Conservation (phyloP, 1,140 invertebrate genomes). For the Hylyphantes graminicola region DNA sequence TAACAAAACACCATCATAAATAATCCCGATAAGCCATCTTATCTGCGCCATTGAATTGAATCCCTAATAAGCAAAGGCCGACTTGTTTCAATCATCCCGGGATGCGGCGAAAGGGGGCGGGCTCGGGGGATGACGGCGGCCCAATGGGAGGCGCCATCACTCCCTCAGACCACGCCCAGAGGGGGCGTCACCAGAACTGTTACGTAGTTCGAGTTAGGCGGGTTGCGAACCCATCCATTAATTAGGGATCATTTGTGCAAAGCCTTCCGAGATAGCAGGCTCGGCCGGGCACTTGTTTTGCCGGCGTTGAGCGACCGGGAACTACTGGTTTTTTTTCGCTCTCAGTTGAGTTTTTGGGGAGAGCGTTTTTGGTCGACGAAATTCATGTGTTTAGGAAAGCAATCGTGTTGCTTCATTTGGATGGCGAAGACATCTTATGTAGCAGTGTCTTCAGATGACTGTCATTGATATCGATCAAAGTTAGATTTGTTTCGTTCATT, state of each 20-base stretch:
- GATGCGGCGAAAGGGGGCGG: slow-evolving; percentile 19
- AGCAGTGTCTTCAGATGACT: no score
- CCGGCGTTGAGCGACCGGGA: background rate
- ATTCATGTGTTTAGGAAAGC: no score
- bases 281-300: slow-evolving; percentile 12
- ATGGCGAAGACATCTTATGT: no score
- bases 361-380: no score
- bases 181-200: slow-evolving; percentile 18
- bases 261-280: slow-evolving; percentile 32
- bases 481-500: no score
- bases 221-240: slow-evolving; percentile 35
- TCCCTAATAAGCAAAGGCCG: slow-evolving; percentile 27
- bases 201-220: slow-evolving; percentile 19
- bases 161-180: slow-evolving; percentile 4
- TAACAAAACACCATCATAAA: slow-evolving; percentile 35
- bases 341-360: no score
- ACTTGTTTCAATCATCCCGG: background rate
- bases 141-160: slow-evolving; percentile 37
- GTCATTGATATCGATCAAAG: no score
- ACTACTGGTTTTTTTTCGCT: background rate
- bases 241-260: slow-evolving; percentile 43
- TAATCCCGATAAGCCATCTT: slow-evolving; percentile 31
- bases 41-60: slow-evolving; percentile 29
- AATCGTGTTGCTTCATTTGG: no score
- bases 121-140: slow-evolving; percentile 19